Evolutionary conservation across 2,113 vertebrate genomes (phyloP), one percentile per base, ranked within the genome.

Genomic region (Thunnus thynnus): DNA sequence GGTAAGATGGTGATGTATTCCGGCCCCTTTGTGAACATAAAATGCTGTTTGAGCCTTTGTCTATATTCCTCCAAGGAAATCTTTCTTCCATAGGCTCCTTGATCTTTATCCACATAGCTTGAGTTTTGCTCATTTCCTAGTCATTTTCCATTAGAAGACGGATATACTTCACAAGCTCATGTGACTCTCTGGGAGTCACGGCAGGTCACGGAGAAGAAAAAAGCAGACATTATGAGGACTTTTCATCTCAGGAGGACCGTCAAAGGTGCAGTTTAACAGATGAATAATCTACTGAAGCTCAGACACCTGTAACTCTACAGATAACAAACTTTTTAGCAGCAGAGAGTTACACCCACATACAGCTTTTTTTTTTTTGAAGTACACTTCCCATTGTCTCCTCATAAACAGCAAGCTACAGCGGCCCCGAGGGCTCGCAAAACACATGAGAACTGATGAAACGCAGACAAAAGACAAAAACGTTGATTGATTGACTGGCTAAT

Each of bases 101-200:
- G 83, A 86, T 88, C 80, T 88, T 79, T 72, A 80, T 86, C 86
- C 80, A 87, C 87, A 88, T 87, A 80, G 48, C 83, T 84, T 65
- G 57, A 81, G 74, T 71, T 88, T 87, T 90, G 83, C 83, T 94
- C 89, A 94, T 86, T 84, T 92, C 91, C 87, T 91, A 80, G 71
- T 91, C 69, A 55, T 91, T 91, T 87, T 86, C 86, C 65, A 81
- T 78, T 76, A 62, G 16, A 78, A 57, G 61, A 67, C 44, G 6
- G 68, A 83, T 74, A 64, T 36, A 32, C 81, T 88, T 77, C 78
- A 80, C 50, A 1, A 88, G 82, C 76, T 76, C 64, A 14, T 55
- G 3, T 20, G 78, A 72, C 60, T 48, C 73, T 62, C 48, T 36
- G 55, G 82, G 66, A 90, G 73, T 87, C 63, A 58, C 51, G 22